A percentile compares a stretch with the other conserved stretches of the same genome.
These are phyloP conservation scores for Caenorhabditis sp. DNA, from an alignment of 2,888 invertebrate genomes.

Conservation along the genomic window DNA sequence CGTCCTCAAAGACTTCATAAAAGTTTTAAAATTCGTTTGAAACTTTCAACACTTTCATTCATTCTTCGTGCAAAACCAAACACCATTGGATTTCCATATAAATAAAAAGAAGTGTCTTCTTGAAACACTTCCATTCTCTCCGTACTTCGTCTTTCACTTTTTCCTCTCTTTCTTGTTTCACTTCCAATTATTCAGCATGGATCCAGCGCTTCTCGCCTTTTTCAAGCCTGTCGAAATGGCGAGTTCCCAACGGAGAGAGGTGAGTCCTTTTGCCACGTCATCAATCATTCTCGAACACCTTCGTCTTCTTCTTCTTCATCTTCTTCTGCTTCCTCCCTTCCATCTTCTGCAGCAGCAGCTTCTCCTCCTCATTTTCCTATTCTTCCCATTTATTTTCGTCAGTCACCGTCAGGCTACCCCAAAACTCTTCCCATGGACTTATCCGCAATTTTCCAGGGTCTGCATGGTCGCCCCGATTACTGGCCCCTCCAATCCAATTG, in stretches of 20 bases:
- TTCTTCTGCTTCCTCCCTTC: slow-evolving; percentile 3
- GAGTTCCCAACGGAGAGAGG: slow-evolving; percentile 50
- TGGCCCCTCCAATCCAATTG: slow-evolving; percentile 33
- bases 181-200: slow-evolving; percentile 37
- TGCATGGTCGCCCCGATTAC: neutral
- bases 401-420: neutral
- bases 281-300: slow-evolving; percentile 3
- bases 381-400: slow-evolving; percentile 20
- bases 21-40: too few relatives aligned
- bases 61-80: too few relatives aligned
- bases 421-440: slow-evolving; percentile 13
- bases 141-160: neutral
- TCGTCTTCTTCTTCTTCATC: neutral
- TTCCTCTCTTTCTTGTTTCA: neutral
- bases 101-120: neutral
- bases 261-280: slow-evolving; percentile 21
- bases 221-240: slow-evolving; percentile 51
- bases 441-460: slow-evolving; percentile 23
- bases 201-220: slow-evolving; percentile 52
- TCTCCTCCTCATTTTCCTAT: too few relatives aligned
- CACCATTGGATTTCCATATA: slow-evolving; percentile 4
- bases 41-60: too few relatives aligned
- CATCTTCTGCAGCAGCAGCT: too few relatives aligned
- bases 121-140: neutral
- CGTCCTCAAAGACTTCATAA: too few relatives aligned